Base-by-base conservation (phyloP, 1,140 invertebrate genomes). In the Uloborus diversus region DNA sequence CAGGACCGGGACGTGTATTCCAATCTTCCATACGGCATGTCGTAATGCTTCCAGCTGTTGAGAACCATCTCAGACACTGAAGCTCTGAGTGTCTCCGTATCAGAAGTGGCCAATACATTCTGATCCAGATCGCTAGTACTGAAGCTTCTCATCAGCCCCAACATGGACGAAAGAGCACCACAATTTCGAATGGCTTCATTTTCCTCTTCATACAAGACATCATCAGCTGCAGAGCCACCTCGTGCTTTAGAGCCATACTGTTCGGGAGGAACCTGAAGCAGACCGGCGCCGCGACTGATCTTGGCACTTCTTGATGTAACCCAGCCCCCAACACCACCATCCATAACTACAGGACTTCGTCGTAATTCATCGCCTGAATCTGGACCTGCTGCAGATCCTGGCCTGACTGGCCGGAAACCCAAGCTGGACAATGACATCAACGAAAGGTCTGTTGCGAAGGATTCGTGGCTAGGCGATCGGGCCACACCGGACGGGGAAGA, bases 81-180 rank as follows among this genome's bases (percentile, higher is more conserved):
- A 28, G 69, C 62, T 80, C 64, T 66, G 35, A 81, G 57, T 37
- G 13, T 66, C 73, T 42, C 82, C 33, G n/a, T 20, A 33, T 73
- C 79, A 47, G 56, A 53, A 37, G 23, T 49, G 20, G 37, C 57
- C 65, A 47, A 56, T 57, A 66, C 28, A 17, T 47, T 69, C 51
- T 79, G 76, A 61, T 79, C 37, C n/a, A 94, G 92, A 83, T 94
- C 93, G 37, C 90, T 91, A 0, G 93, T 93, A 80, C 92, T 94
- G 86, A 94, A 94, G 83, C 92, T 94, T 83, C 93, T 92, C 49
- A 93, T 92, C 1, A 94, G 87, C 1, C 93, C 93, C 0, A 94
- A 86, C n/a, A 92, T 92, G 0, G 92, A 92, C 11, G 92, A 93
- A 9, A 94, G 87, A 2, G 90, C 91, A 0, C 92, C 93, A 82